phyloP scores from a whole-genome alignment of 2,888 invertebrate species.

The Plutella xylostella region DNA sequence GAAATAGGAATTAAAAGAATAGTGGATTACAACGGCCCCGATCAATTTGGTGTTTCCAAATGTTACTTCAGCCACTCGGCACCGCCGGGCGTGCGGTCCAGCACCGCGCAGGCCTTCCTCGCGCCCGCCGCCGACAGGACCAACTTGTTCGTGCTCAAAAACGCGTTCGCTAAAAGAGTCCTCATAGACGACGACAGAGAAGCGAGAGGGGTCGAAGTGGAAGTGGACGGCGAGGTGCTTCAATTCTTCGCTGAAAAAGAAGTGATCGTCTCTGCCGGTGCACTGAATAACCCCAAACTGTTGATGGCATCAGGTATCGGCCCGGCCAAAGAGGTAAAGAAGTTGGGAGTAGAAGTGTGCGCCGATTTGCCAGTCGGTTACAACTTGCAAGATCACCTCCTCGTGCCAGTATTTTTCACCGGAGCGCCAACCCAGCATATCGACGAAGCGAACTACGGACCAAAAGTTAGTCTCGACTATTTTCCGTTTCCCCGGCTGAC shows the following conservation, averaged over 20 bases:
- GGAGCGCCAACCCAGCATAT: neutral
- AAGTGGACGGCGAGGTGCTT: neutral
- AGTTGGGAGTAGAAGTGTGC: conserved; percentile 48
- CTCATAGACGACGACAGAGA: neutral
- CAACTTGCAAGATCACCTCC: conserved; percentile 75
- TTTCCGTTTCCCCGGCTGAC: neutral
- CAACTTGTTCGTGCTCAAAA: conserved; percentile 9
- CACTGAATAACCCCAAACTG: conserved; percentile 69
- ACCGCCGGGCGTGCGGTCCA: neutral
- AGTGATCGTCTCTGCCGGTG: conserved; percentile 70
- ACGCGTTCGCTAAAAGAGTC: conserved; percentile 5
- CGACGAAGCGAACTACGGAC: neutral
- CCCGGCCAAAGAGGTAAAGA: conserved; percentile 50
- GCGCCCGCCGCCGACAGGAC: conserved; percentile 12
- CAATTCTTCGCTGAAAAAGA: conserved; percentile 31
- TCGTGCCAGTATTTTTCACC: conserved; percentile 59
- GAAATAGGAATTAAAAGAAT: neutral
- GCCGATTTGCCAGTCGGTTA: conserved; percentile 70
- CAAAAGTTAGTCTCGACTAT: neutral
- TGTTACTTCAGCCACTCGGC: neutral
- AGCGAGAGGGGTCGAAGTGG: conserved; percentile 8
- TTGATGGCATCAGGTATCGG: conserved; percentile 73
- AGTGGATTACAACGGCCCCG: conserved; percentile 4
- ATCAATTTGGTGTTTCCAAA: conserved; percentile 5
- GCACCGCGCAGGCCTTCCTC: conserved; percentile 2